Percentiles rank a stretch among this genome's conserved stretches.
These are phyloP conservation scores for Cryptus viduatorius DNA, from an alignment of 2,888 invertebrate genomes.

Conservation along the genomic window DNA sequence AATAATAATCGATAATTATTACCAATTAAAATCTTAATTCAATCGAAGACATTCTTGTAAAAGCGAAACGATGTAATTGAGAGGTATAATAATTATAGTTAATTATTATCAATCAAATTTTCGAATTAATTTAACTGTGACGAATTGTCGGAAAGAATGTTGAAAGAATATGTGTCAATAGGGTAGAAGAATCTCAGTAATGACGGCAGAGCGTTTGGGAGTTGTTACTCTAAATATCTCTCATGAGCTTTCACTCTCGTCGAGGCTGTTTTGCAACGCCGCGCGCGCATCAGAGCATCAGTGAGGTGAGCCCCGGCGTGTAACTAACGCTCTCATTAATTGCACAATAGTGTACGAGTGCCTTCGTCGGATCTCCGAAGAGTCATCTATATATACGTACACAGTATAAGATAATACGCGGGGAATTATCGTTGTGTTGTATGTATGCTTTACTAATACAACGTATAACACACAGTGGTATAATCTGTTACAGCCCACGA, in stretches of 20 bases:
- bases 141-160: conserved; percentile 27
- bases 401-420: background rate
- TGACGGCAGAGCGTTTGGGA: conserved; percentile 8
- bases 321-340: conserved; percentile 71
- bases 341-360: conserved; percentile 68
- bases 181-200: conserved; percentile 18
- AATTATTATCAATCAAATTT: background rate
- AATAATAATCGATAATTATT: background rate
- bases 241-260: conserved; percentile 66
- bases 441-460: background rate
- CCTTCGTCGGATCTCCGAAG: conserved; percentile 48
- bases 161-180: conserved; percentile 20
- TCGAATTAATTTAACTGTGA: conserved; percentile 7
- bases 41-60: background rate
- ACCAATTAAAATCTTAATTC: background rate
- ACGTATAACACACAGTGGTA: conserved; percentile 26
- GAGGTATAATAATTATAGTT: background rate
- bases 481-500: conserved; percentile 65
- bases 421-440: background rate
- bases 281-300: conserved; percentile 32
- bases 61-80: background rate
- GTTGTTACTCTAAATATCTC: conserved; percentile 45
- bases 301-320: conserved; percentile 37
- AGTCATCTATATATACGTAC: conserved; percentile 2
- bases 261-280: conserved; percentile 56